Conservation (phyloP, 2,888 invertebrate species). For the Eulithis prunata region DNA sequence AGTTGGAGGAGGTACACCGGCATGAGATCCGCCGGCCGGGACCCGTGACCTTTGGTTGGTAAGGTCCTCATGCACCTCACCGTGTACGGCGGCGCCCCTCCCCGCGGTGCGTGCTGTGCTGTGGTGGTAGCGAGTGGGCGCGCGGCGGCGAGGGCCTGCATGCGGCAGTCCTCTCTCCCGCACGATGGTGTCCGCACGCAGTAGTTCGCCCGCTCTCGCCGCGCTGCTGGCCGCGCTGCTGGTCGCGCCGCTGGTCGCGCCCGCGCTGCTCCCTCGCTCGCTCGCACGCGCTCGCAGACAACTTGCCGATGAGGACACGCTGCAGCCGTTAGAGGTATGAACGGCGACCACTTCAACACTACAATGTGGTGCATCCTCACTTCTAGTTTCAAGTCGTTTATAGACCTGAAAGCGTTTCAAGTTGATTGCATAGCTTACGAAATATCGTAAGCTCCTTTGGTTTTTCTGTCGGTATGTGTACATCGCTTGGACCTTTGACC, state of each 20-base stretch:
- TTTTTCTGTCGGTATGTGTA: not conserved
- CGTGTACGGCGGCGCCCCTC: not conserved
- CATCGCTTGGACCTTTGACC: not conserved
- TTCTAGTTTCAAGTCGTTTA: too few relatives aligned
- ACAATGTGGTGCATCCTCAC: too few relatives aligned
- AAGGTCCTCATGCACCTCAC: conserved; percentile 16
- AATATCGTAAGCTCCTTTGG: not conserved
- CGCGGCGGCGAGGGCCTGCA: conserved; percentile 18
- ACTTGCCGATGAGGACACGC: conserved; percentile 69
- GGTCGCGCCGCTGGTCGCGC: conserved; percentile 49
- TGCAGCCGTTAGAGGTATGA: conserved; percentile 73
- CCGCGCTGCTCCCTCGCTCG: conserved; percentile 9
- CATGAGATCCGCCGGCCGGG: not conserved
- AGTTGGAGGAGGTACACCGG: too few relatives aligned
- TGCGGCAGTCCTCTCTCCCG: conserved; percentile 42
- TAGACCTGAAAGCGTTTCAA: too few relatives aligned
- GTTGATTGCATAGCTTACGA: not conserved
- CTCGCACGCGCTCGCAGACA: conserved; percentile 60
- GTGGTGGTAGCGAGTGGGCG: not conserved
- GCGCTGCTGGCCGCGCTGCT: conserved; percentile 51
- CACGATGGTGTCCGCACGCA: conserved; percentile 56
- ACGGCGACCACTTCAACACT: not conserved
- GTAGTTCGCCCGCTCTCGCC: conserved; percentile 49
- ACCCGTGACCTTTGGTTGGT: not conserved
- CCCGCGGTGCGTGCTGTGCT: not conserved